Base-by-base conservation (phyloP, 1,140 invertebrate genomes). In the Ostrea edulis region DNA sequence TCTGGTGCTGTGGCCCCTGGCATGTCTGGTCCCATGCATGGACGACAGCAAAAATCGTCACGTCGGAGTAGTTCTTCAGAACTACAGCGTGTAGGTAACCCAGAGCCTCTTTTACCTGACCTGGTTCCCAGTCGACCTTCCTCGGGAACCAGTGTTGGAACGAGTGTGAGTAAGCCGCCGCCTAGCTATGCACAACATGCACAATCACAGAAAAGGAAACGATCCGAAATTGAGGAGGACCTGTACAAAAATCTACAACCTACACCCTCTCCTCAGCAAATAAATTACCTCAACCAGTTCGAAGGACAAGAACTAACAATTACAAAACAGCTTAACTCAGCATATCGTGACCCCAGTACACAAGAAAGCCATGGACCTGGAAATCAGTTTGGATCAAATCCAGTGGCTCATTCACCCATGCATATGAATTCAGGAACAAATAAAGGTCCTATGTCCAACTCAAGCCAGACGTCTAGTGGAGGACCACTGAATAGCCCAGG, bases 271-370 rank as follows among this genome's bases (percentile, higher is more conserved):
- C 98, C 98, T 52, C 98, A 98, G 95, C 98, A 98, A 96, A 98
- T 99, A 94, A 98, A 98, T 92, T 99, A 98, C 96, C 96, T 98
- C 88, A 98, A 98, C 96, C 97, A 98, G 88, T 98, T 99, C 95
- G 98, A 99, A 96, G 98, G 98, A 81, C 98, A 99, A 96, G 98
- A 99, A 96, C 95, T 99, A 90, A 98, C 98, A 85, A 99, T 99
- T 95, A 98, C 98, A 94, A 99, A 98, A 95, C 98, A 99, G 95
- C 97, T 98, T 22, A 99, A 99, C 94, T 89, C 94, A 82, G 94
- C 94, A 84, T 95, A 94, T 92, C 93, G 93, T 89, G 94, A 94
- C 87, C 89, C 91, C 29, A 90, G 86, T 84, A 86, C 88, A 62
- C 86, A 88, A 29, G 87, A 86, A 58, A 86, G 81, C 82, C 89